Conservation (phyloP, 35 echinoderm and acorn worm species). For the Apostichopus californicus region DNA sequence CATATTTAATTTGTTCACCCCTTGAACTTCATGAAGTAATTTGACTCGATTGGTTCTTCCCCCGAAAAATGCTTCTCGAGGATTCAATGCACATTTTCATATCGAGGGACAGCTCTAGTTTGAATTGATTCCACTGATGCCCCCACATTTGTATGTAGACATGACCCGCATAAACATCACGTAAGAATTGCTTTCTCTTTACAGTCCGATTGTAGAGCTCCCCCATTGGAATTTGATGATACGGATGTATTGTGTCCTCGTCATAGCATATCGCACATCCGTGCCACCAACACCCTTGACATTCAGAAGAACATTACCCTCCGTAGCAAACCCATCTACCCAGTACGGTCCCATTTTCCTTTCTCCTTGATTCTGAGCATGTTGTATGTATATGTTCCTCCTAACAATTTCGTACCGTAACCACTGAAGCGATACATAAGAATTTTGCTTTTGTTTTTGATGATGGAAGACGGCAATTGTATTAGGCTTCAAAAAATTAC, state of each 20-base stretch:
- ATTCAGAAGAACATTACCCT: conserved; percentile 25
- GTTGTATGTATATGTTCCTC: not conserved
- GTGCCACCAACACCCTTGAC: conserved; percentile 39
- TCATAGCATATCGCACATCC: conserved; percentile 28
- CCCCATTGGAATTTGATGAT: not conserved
- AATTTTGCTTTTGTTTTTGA: not conserved
- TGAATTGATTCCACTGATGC: not conserved
- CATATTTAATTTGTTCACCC: too few species aligned
- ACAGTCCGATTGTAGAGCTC: not conserved
- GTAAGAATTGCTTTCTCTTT: not conserved
- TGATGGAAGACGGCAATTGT: not conserved
- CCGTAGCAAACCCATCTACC: conserved; percentile 33
- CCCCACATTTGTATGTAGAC: conserved; percentile 9
- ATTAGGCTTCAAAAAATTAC: conserved; percentile 52
- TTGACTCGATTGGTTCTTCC: too few species aligned
- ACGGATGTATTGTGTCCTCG: conserved; percentile 17
- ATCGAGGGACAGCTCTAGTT: too few species aligned
- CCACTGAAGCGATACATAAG: conserved; percentile 1
- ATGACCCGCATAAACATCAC: not conserved
- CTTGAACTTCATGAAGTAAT: too few species aligned
- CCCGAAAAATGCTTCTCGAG: too few species aligned
- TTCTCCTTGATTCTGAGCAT: conserved; percentile 21
- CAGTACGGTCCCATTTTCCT: not conserved
- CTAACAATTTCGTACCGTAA: not conserved
- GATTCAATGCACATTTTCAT: too few species aligned